Evolutionary conservation across 2,888 invertebrate species (phyloP), one percentile per base, ranked within the genome.

Genomic region (Drosophila peninsularis): DNA sequence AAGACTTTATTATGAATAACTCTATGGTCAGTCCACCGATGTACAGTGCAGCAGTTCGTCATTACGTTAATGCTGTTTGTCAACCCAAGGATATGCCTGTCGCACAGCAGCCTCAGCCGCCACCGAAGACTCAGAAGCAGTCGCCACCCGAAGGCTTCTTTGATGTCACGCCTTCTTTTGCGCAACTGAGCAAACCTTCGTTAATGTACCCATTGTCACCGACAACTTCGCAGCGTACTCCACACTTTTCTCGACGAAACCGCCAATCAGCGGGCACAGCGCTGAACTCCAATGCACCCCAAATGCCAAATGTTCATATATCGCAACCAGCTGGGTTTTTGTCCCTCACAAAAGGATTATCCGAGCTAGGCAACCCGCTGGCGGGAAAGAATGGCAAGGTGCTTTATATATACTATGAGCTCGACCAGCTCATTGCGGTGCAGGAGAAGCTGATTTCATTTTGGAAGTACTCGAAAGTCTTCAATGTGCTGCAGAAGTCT

Each of bases 401-500:
- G 14, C 62, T 91, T 5, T 88, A 91, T 44, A 88, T 91, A 32
- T 92, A 86, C 60, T 91, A 89, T 53, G 92, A 91, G 60, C 64
- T 90, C 45, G 92, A 92, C 42, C 82, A 91, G 54, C 82, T 92
- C 0, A 90, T 92, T 45, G 89, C 91, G 9, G 75, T 92, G 39
- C 92, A 92, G 62, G 91, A 92, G 54, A 75, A 68, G 19, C 56
- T 82, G 42, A 71, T 92, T 3, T 90, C 90, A 19, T 92, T 92
- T 66, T 92, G 92, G 92, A 92, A 92, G 65, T 91, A 84, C 62
- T 89, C 89, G 3, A 91, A 90, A 61, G 56, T 92, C 0, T 80
- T 91, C 11, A 87, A 88, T 62, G 81, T 91, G 6, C 63, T 92
- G 13, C 83, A 81, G 13, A 70, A 53, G 27, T 14, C 17, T 6